Base-by-base conservation (phyloP, 1,140 invertebrate species). In the Patella vulgata region DNA sequence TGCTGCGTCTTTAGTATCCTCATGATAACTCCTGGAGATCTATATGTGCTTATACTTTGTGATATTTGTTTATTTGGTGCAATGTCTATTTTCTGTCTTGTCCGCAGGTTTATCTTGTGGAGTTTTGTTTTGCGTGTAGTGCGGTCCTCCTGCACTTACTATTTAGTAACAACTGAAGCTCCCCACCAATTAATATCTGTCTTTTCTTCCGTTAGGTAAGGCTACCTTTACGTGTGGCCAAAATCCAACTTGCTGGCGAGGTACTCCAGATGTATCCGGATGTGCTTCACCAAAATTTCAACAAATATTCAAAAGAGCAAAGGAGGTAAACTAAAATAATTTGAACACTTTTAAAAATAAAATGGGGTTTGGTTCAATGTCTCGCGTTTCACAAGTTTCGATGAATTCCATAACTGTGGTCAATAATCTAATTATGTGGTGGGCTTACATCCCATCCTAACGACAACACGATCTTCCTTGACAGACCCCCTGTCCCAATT, bases 281-380 rank as follows among this genome's bases (percentile, higher is more conserved):
- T 76, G 74, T 62, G 64, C 69, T 8, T 76, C 74, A 19, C 33
- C 58, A n/a, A 28, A 60, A n/a, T 63, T 74, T 31, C 56, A 60
- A 31, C 11, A 61, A 0, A 28, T 74, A 12, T 27, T 70, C 11
- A 33, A 27, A 36, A 27, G 3, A 6, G 3, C 23, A 2, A 54
- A 9, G n/a, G n/a, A 12, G 14, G 17, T 8, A 39, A 23, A 5
- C 17, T 17, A 5, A 21, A 43, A 30, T 9, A 31, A 9, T 59
- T 52, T 51, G 17, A 14, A 36, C 44, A 33, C 6, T 50, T 11
- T 14, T 6, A 23, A 14, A 11, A 33, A 47, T 50, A 9, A 9
- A 25, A 12, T 30, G 6, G 12, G 4, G 23, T 11, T n/a, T n/a
- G n/a, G 8, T 25, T 28, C 9, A 42, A 6, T 21, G 8, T 48